Evolutionary conservation across 2,888 invertebrate genomes (phyloP).

Genomic region (Cerastis leucographa): DNA sequence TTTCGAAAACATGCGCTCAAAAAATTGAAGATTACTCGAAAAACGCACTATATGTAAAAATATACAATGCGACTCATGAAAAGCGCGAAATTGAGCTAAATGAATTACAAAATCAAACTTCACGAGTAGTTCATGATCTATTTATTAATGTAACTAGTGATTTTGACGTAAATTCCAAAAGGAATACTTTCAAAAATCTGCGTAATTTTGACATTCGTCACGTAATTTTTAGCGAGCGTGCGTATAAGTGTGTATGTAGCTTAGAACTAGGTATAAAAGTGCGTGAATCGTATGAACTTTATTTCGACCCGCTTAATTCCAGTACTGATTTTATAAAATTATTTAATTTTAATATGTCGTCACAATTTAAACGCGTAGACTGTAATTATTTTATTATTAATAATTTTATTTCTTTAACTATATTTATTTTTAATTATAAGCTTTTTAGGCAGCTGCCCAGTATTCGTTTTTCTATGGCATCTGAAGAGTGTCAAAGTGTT

Average conservation of each 20-base stretch:
- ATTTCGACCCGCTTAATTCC: constrained; percentile 80
- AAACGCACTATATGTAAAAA: not conserved
- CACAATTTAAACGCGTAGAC: constrained; percentile 74
- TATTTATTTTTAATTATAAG: constrained; percentile 75
- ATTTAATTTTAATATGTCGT: constrained; percentile 68
- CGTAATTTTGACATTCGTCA: constrained; percentile 43
- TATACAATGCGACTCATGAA: constrained; percentile 1
- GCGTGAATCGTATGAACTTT: constrained; percentile 75
- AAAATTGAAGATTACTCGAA: not conserved
- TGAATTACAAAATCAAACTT: constrained; percentile 7
- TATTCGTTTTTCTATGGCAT: constrained; percentile 79
- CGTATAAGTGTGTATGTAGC: constrained; percentile 66
- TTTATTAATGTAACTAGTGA: constrained; percentile 50
- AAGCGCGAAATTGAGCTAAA: constrained; percentile 37
- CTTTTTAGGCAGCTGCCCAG: constrained; percentile 72
- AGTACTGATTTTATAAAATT: constrained; percentile 80
- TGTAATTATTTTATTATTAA: constrained; percentile 73
- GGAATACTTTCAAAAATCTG: constrained; percentile 29
- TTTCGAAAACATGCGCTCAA: not conserved
- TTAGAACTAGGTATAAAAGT: constrained; percentile 72
- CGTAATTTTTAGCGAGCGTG: constrained; percentile 64
- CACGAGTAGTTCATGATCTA: constrained; percentile 34
- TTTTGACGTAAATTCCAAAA: constrained; percentile 15
- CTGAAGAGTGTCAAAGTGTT: constrained; percentile 41
- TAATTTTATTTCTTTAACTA: constrained; percentile 68